Evolutionary conservation across 2,113 vertebrate species (phyloP).

Genomic region (Beaufortia kweichowensis): DNA sequence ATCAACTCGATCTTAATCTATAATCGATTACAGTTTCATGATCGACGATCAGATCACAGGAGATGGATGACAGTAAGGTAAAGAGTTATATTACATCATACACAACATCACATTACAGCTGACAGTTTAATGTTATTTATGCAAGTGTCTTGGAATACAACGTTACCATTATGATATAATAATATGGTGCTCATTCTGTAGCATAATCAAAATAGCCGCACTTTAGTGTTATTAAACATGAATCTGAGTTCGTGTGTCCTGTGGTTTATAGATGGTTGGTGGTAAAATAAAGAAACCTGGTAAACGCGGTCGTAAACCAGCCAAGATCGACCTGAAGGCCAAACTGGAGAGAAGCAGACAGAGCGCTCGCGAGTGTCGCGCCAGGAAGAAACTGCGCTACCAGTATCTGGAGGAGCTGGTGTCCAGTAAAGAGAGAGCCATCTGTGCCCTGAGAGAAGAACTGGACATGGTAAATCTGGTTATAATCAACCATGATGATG

Average conservation of each 20-base stretch:
- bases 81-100: conserved; percentile 1
- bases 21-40: not conserved
- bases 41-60: conserved; percentile 31
- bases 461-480: conserved; percentile 87
- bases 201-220: no score
- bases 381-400: conserved; percentile 93
- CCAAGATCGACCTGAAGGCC: conserved; percentile 96
- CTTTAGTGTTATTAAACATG: not conserved
- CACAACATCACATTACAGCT: not conserved
- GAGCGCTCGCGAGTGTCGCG: conserved; percentile 93
- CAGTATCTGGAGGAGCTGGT: conserved; percentile 98
- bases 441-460: conserved; percentile 95
- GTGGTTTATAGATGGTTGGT: conserved; percentile 77
- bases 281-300: conserved; percentile 98
- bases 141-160: no score
- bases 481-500: not conserved
- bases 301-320: conserved; percentile 93
- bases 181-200: no score
- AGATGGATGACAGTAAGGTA: conserved; percentile 93
- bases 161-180: no score
- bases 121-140: not conserved
- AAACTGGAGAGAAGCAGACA: conserved; percentile 96
- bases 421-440: conserved; percentile 92
- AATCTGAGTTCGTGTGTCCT: not conserved
- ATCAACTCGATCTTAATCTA: not conserved